A percentile compares a stretch with the other conserved stretches of the same genome.
Conservation (phyloP, 1,140 invertebrate species). For the Drosophila melanica region DNA sequence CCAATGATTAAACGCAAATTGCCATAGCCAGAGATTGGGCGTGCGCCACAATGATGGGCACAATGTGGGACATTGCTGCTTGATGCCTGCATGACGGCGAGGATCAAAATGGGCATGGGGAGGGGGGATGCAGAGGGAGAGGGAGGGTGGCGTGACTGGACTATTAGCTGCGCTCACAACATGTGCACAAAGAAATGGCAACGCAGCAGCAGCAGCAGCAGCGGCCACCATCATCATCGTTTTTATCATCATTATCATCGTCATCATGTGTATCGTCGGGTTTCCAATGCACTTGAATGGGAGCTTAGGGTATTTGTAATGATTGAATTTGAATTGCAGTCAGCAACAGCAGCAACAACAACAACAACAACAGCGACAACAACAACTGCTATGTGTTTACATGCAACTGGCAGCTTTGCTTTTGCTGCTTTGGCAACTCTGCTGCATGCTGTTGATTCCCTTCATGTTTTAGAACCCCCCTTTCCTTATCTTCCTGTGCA, state of each 20-base stretch:
- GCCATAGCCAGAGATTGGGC: constrained; percentile 20
- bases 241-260: constrained; percentile 6
- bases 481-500: constrained; percentile 17
- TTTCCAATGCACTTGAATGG: constrained; percentile 38
- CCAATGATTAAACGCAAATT: constrained; percentile 40
- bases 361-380: neutral
- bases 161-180: constrained; percentile 55
- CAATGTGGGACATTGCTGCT: constrained; percentile 5
- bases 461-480: neutral
- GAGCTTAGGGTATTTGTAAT: constrained; percentile 69
- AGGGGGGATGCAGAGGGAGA: no score
- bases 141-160: constrained; percentile 22
- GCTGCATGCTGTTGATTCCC: neutral
- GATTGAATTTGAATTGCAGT: constrained; percentile 75
- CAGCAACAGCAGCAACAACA: constrained; percentile 7
- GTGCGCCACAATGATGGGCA: constrained; percentile 8
- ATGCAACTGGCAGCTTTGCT: constrained; percentile 47
- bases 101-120: neutral
- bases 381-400: constrained; percentile 53
- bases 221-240: constrained; percentile 6
- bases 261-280: constrained; percentile 3
- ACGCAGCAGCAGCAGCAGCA: constrained; percentile 14
- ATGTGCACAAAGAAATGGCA: constrained; percentile 49
- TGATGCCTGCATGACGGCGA: neutral
- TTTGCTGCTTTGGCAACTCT: constrained; percentile 11